Evolutionary conservation across 2,797 vertebrate species (phyloP).

Genomic region (Phalloptychus januarius): DNA sequence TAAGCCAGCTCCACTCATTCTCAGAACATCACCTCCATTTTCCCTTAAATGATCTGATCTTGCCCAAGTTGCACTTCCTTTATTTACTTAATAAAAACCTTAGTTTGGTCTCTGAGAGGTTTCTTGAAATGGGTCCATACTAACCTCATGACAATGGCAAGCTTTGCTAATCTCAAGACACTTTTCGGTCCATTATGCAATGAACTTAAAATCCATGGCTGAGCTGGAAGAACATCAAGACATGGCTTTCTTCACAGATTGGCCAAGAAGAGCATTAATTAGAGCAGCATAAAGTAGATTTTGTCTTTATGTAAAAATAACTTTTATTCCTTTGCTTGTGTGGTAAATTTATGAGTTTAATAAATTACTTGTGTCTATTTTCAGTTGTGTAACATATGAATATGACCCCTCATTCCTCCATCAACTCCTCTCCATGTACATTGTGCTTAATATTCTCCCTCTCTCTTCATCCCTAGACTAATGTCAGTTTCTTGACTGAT

Average conservation of each 20-base stretch:
- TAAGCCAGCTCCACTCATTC: too few species aligned
- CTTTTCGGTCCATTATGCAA: not conserved
- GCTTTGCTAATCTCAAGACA: not conserved
- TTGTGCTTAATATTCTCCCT: constrained; percentile 85
- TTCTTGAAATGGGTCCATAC: not conserved
- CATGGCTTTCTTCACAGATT: not conserved
- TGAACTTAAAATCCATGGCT: not conserved
- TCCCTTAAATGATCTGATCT: not conserved
- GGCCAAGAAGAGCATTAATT: not conserved
- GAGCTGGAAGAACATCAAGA: not conserved
- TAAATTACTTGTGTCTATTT: too few species aligned
- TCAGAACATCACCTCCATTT: not conserved
- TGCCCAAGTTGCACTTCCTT: not conserved
- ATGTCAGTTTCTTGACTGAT: constrained; percentile 96
- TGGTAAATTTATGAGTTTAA: too few species aligned
- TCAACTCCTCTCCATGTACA: constrained; percentile 81
- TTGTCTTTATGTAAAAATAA: too few species aligned
- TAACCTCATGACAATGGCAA: not conserved
- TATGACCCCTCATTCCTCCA: constrained; percentile 77
- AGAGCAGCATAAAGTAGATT: too few species aligned
- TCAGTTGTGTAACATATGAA: constrained; percentile 93
- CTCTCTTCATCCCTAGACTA: constrained; percentile 86
- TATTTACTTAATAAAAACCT: not conserved
- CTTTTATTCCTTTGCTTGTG: too few species aligned
- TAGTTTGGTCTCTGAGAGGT: not conserved